These are phyloP conservation scores for Sphecodes monilicornis DNA, from an alignment of 2,888 invertebrate species.

Conservation along the genomic window DNA sequence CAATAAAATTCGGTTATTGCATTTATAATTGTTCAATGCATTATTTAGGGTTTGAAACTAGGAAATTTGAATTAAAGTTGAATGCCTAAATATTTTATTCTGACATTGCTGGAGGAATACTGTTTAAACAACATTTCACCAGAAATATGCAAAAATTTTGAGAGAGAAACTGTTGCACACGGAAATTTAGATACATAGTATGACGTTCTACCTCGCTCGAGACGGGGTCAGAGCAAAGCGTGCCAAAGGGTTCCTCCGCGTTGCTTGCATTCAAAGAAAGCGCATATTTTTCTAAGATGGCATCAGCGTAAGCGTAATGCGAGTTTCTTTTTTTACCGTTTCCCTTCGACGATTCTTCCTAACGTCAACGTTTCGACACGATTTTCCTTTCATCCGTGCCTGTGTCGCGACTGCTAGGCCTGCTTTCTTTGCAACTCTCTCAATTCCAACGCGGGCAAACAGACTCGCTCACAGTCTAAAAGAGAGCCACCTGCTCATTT, in stretches of 20 bases:
- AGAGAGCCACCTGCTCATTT: conserved; percentile 38
- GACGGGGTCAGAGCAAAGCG: background rate
- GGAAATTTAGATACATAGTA: background rate
- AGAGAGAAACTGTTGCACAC: background rate
- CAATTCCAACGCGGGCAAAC: conserved; percentile 42
- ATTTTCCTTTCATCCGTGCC: conserved; percentile 60
- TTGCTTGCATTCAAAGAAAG: conserved; percentile 38
- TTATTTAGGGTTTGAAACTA: no score
- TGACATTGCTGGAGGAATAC: background rate
- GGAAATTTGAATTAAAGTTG: no score
- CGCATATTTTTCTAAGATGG: conserved; percentile 39
- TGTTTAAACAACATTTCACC: background rate
- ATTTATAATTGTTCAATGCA: no score
- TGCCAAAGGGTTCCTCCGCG: conserved; percentile 30
- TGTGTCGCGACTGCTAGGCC: conserved; percentile 34
- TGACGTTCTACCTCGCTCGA: background rate
- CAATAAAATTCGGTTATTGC: no score
- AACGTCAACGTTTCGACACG: conserved; percentile 55
- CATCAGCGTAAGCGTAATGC: conserved; percentile 37
- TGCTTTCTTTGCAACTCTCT: conserved; percentile 57
- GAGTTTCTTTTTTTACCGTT: conserved; percentile 18
- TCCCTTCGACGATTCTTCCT: conserved; percentile 31
- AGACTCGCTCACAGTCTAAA: conserved; percentile 52
- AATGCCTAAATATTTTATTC: no score
- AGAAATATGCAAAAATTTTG: background rate